Percentiles rank a stretch among this genome's conserved stretches.
Evolutionary conservation across 2,888 invertebrate genomes (phyloP).

Genomic region (Prosopocoilus inquinatus): DNA sequence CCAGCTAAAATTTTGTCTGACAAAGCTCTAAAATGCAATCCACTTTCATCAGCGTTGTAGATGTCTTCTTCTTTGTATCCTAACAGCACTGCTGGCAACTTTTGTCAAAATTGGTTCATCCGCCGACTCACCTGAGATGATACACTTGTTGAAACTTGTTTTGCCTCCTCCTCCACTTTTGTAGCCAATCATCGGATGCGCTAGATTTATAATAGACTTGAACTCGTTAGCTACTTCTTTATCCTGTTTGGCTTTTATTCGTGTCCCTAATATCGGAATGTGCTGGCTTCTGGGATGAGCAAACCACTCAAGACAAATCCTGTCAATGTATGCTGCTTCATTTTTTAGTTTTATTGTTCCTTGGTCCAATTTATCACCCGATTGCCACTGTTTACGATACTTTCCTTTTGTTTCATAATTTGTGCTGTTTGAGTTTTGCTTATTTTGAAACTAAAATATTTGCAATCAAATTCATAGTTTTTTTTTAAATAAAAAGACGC

Average conservation of each 20-base stretch:
- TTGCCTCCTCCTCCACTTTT: conserved; percentile 24
- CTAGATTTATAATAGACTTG: conserved; percentile 20
- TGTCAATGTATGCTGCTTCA: too few species aligned
- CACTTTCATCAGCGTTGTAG: conserved; percentile 31
- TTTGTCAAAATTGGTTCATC: conserved; percentile 22
- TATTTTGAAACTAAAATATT: not conserved
- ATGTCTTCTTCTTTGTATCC: conserved; percentile 20
- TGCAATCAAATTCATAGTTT: not conserved
- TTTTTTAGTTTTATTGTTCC: too few species aligned
- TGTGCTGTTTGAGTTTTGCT: not conserved
- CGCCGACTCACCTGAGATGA: conserved; percentile 27
- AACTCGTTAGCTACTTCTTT: conserved; percentile 24
- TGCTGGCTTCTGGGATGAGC: too few species aligned
- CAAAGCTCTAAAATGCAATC: conserved; percentile 32
- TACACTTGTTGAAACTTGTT: conserved; percentile 25
- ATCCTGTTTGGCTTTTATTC: conserved; percentile 19
- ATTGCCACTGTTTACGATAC: not conserved
- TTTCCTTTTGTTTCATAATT: not conserved
- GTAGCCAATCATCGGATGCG: conserved; percentile 27
- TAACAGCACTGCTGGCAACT: conserved; percentile 18
- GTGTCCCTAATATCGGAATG: too few species aligned
- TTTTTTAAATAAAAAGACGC: not conserved
- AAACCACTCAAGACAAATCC: too few species aligned
- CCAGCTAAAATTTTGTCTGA: conserved; percentile 32
- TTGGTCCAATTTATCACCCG: too few species aligned